Evolutionary conservation across 2,797 vertebrate species (phyloP).

Genomic region (Aselliscus stoliczkanus): DNA sequence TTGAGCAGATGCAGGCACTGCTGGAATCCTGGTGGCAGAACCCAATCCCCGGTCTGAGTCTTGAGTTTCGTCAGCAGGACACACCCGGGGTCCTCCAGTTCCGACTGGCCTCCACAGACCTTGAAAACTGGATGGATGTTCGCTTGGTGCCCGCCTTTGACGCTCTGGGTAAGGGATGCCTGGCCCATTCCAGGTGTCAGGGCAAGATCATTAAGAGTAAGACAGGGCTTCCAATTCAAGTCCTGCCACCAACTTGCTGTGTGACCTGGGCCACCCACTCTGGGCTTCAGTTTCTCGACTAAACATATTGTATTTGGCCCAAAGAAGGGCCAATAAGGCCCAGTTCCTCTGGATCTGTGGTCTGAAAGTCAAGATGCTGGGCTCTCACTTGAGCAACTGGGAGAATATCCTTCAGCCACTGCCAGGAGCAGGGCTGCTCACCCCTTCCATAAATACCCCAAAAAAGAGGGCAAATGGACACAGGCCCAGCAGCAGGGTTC

Average conservation of each 20-base stretch:
- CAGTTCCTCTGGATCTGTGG: not conserved
- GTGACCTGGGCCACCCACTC: not conserved
- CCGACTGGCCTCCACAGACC: not conserved
- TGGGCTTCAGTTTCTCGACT: not conserved
- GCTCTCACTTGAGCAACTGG: not conserved
- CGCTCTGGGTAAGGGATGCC: constrained; percentile 35
- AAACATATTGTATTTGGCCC: not conserved
- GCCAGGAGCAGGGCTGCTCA: not conserved
- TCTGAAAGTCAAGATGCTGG: not conserved
- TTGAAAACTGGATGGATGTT: constrained; percentile 38
- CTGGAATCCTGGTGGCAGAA: not conserved
- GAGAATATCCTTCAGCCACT: not conserved
- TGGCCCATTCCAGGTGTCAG: not conserved
- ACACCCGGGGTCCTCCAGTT: not conserved
- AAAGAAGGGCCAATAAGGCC: not conserved
- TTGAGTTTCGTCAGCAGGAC: not conserved
- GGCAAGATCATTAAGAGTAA: not conserved
- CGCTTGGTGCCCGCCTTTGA: constrained; percentile 48
- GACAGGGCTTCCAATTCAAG: not conserved
- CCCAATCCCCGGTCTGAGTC: not conserved
- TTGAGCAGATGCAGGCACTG: not conserved
- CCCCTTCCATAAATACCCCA: not conserved
- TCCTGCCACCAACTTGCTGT: not conserved
- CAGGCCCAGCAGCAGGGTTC: accelerated
- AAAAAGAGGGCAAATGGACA: not conserved